phyloP scores from a whole-genome alignment of 2,113 vertebrate species.

The Corythoichthys intestinalis region DNA sequence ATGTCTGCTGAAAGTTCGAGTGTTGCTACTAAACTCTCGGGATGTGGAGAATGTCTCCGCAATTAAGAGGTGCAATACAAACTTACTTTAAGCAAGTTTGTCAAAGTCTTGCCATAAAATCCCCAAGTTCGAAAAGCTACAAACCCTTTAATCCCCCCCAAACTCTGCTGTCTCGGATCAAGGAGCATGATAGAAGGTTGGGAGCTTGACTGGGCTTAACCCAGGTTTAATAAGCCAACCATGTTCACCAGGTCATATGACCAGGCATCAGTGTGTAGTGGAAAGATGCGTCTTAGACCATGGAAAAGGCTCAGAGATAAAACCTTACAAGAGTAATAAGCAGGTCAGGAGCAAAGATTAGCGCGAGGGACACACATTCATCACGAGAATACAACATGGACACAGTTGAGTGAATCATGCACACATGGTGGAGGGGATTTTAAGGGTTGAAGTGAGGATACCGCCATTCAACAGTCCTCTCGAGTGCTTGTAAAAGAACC shows the following conservation, averaged over 20 bases:
- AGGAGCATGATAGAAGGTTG: constrained; percentile 60
- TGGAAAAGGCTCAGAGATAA: constrained; percentile 61
- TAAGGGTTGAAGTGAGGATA: constrained; percentile 27
- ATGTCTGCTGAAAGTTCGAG: constrained; percentile 12
- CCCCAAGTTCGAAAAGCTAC: constrained; percentile 46
- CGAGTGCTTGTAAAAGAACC: constrained; percentile 33
- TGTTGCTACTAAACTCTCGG: constrained; percentile 20
- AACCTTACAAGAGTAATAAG: constrained; percentile 56
- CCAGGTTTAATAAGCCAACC: constrained; percentile 63
- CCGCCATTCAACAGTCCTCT: constrained; percentile 34
- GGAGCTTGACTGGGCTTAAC: constrained; percentile 55
- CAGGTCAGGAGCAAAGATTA: constrained; percentile 61
- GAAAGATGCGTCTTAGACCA: constrained; percentile 32
- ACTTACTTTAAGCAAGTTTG: constrained; percentile 15
- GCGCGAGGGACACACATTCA: constrained; percentile 43
- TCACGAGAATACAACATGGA: not conserved
- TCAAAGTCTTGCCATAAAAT: constrained; percentile 42
- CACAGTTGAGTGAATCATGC: not conserved
- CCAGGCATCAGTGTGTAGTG: constrained; percentile 37
- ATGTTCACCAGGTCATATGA: constrained; percentile 60
- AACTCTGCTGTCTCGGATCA: constrained; percentile 54
- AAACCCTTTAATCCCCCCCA: constrained; percentile 61
- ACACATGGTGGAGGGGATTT: not conserved
- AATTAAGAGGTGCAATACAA: constrained; percentile 5
- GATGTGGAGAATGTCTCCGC: constrained; percentile 8